These are phyloP conservation scores for Falcunculus frontatus DNA, from an alignment of 2,113 vertebrate genomes.

Conservation along the genomic window DNA sequence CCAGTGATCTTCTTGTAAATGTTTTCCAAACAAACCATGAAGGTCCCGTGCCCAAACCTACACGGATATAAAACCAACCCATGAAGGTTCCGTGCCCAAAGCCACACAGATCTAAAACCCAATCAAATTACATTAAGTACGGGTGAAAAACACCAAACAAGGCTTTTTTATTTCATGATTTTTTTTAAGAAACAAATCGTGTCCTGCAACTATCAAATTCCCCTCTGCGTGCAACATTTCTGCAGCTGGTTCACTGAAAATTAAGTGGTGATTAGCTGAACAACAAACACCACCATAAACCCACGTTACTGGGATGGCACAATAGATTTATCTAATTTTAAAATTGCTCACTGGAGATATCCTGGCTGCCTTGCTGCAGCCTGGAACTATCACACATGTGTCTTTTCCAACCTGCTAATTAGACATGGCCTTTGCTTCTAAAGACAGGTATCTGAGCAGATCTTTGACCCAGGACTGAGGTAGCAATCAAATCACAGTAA, in stretches of 20 bases:
- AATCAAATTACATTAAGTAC: neutral
- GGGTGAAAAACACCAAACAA: neutral
- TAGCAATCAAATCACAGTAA: neutral
- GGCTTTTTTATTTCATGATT: neutral
- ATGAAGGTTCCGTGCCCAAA: conserved; percentile 60
- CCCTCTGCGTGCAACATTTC: neutral
- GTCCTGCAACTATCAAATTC: neutral
- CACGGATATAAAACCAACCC: conserved; percentile 56
- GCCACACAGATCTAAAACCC: conserved; percentile 15
- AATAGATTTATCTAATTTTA: neutral
- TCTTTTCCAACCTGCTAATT: neutral
- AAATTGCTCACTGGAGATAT: neutral
- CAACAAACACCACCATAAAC: neutral
- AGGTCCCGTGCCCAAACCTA: conserved; percentile 87
- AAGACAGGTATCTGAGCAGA: neutral
- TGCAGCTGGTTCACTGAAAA: neutral
- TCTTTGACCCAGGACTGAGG: neutral
- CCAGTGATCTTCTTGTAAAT: conserved; percentile 89
- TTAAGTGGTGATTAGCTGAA: neutral
- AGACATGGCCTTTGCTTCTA: neutral
- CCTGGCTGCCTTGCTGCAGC: neutral
- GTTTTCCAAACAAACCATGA: conserved; percentile 87
- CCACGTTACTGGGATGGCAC: neutral
- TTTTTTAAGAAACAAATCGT: neutral
- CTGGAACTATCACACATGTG: neutral